Percentiles rank a stretch among this genome's conserved stretches.
Conservation (phyloP, 2,113 vertebrate genomes). For the Coptodon bakossiorum region DNA sequence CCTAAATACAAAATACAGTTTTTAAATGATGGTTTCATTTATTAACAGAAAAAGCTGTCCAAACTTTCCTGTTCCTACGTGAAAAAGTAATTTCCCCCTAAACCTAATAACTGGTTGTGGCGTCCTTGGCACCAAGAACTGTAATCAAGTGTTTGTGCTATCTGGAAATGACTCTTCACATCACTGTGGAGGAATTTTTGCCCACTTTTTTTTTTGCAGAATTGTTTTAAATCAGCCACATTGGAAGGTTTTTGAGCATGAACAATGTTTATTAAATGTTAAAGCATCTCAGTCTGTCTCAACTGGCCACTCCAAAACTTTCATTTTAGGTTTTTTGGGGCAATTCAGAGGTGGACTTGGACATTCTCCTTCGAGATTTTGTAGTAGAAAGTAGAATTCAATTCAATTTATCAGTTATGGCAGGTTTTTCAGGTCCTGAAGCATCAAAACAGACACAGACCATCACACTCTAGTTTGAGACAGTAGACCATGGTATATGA, state of each 20-base stretch:
- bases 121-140: not conserved
- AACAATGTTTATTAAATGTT: not conserved
- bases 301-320: not conserved
- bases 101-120: not conserved
- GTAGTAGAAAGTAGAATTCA: not conserved
- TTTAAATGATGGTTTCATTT: not conserved
- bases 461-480: not conserved
- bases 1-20: not conserved
- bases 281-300: not conserved
- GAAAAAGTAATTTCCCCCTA: not conserved
- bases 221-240: not conserved
- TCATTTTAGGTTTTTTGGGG: not conserved
- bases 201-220: not conserved
- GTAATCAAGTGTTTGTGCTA: not conserved
- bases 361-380: not conserved
- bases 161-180: not conserved
- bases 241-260: not conserved
- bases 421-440: not conserved
- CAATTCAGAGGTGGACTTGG: rapidly evolving
- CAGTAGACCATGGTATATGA: not conserved
- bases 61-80: not conserved
- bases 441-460: not conserved
- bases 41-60: not conserved
- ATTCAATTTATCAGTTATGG: not conserved
- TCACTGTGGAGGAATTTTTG: not conserved